phyloP scores from a whole-genome alignment of 2,113 vertebrate genomes.

The Entomyzon cyanotis region DNA sequence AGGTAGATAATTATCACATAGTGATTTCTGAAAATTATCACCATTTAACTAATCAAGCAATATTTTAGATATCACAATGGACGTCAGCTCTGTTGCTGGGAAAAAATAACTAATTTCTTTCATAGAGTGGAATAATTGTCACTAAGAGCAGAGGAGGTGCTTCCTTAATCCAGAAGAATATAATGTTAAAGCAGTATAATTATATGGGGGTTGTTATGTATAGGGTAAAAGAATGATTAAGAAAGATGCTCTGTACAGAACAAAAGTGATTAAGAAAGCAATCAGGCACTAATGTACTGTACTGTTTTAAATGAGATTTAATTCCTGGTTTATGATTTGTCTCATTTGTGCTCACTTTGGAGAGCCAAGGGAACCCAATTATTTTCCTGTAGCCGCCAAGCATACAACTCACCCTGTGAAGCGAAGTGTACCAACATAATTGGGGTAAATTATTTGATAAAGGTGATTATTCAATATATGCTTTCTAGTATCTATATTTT shows the following conservation, averaged over 20 bases:
- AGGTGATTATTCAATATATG: background rate
- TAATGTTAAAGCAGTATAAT: background rate
- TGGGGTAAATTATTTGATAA: background rate
- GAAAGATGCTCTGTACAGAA: conserved; percentile 30
- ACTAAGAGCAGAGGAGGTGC: background rate
- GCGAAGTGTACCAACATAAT: background rate
- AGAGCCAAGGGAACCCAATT: background rate
- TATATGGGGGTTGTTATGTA: background rate
- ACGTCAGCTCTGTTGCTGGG: background rate
- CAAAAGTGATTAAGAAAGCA: conserved; percentile 45
- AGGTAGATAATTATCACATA: background rate
- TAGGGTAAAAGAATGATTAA: conserved; percentile 35
- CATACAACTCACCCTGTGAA: background rate
- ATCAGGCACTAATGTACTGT: background rate
- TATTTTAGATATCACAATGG: background rate
- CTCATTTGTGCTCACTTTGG: background rate
- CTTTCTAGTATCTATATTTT: background rate
- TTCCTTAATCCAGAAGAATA: conserved; percentile 7
- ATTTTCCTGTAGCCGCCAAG: background rate
- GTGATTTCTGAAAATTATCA: conserved; percentile 4
- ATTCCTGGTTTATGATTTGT: background rate
- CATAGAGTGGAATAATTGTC: background rate
- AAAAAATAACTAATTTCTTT: background rate
- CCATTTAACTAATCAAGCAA: background rate
- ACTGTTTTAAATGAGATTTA: background rate